Evolutionary conservation across 2,888 invertebrate genomes (phyloP), one percentile per base, ranked within the genome.

Genomic region (Drosophila robusta): DNA sequence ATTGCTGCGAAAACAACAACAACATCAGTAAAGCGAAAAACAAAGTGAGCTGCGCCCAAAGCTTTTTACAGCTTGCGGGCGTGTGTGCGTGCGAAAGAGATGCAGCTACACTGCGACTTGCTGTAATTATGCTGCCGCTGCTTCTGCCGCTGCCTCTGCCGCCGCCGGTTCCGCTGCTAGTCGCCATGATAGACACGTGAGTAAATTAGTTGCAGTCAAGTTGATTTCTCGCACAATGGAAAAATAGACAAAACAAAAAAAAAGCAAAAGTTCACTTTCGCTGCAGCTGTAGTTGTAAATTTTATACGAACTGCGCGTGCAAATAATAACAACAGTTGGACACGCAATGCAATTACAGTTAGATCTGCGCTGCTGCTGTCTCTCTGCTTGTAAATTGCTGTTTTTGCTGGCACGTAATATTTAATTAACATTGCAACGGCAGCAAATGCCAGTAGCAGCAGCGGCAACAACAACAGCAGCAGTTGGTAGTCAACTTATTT

Each of bases 191-290:
- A 77, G 87, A 81, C 85, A 75, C 78, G 79, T 84, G 79, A 87
- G 89, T 81, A 75, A 79, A 80, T 79, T 78, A 70, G 57, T 68
- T 80, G 70, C 67, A 71, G 49, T 50, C 63, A 64, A 75, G 65
- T 46, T 61, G 47, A 66, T 64, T 47, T 70, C 50, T 58, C 51
- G 41, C 60, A 67, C 64, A 74, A 60, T 65, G 36, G 16, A 81
- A 85, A 79, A 80, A 75, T 79, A 85, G 78, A 81, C 75, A 3
- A 36, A 62, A 26, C 39, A 56, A 71, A 61, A 50, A 71, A 87
- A 76, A 89, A 78, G 87, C 87, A 87, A 85, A 75, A 89, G 79
- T 85, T 85, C 73, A 87, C 89, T 85, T 86, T 86, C 89, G 71
- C 85, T 89, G 66, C 63, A 58, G 54, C 26, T 61, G 64, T 42